phyloP scores from a whole-genome alignment of 23 tunicate genomes.

The Halocynthia roretzi region DNA sequence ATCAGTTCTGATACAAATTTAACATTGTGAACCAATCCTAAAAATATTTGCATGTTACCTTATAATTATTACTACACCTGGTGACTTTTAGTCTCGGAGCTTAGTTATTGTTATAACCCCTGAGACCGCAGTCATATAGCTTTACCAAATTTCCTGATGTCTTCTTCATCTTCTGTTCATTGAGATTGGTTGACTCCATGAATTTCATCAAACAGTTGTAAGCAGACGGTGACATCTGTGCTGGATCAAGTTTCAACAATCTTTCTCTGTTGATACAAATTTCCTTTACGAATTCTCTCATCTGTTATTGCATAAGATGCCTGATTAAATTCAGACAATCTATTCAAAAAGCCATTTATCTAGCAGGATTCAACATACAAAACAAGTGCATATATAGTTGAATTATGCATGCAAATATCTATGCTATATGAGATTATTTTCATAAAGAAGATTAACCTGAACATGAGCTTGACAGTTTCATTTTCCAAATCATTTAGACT shows the following conservation, averaged over 20 bases:
- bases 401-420: no score
- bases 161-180: slow-evolving; percentile 61
- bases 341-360: no score
- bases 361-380: background rate
- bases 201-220: slow-evolving; percentile 60
- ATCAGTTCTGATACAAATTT: no score
- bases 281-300: background rate
- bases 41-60: no score
- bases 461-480: slow-evolving; percentile 52
- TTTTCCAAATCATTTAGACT: slow-evolving; percentile 61
- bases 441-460: slow-evolving; percentile 29
- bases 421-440: no score
- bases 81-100: no score
- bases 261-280: slow-evolving; percentile 41
- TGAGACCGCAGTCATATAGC: no score
- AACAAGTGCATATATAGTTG: no score
- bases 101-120: no score
- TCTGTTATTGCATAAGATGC: background rate
- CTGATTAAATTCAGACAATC: background rate
- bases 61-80: no score
- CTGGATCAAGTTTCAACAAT: slow-evolving; percentile 47
- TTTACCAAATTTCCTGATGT: slow-evolving; percentile 36
- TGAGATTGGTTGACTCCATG: slow-evolving; percentile 44
- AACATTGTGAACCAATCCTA: no score
- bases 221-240: slow-evolving; percentile 26